These are phyloP conservation scores for Melanostoma scalare DNA, from an alignment of 2,888 invertebrate species.

Conservation along the genomic window DNA sequence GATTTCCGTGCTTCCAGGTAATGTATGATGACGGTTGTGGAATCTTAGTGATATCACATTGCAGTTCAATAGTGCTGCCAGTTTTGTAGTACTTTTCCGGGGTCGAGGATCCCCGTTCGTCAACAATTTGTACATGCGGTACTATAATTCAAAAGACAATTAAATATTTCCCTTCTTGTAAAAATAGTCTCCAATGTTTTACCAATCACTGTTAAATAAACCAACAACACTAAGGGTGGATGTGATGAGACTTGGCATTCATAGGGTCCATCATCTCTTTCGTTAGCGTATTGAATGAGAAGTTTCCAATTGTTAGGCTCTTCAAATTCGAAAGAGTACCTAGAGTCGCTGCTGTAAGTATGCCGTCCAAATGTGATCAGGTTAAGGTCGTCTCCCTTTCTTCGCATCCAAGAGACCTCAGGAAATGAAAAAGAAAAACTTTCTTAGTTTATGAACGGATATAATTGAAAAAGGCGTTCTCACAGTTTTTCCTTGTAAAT, in stretches of 20 bases:
- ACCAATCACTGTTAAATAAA: slow-evolving; percentile 89
- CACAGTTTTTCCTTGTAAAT: slow-evolving; percentile 88
- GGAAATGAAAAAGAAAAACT: slow-evolving; percentile 31
- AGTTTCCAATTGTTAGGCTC: slow-evolving; percentile 91
- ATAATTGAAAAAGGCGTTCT: slow-evolving; percentile 71
- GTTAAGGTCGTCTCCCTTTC: slow-evolving; percentile 86
- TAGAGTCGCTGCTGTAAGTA: slow-evolving; percentile 86
- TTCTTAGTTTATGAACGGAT: not conserved
- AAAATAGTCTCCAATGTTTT: slow-evolving; percentile 79
- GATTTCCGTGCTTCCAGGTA: slow-evolving; percentile 89
- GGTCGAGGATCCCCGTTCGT: slow-evolving; percentile 89
- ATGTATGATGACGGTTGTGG: slow-evolving; percentile 90
- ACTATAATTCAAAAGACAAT: slow-evolving; percentile 83
- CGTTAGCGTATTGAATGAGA: slow-evolving; percentile 88
- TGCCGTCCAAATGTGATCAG: slow-evolving; percentile 87
- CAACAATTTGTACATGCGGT: slow-evolving; percentile 91
- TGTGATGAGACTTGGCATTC: slow-evolving; percentile 92
- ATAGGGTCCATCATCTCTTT: slow-evolving; percentile 89
- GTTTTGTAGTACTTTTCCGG: slow-evolving; percentile 92
- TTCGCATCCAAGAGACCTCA: slow-evolving; percentile 88
- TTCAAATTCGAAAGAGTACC: slow-evolving; percentile 87
- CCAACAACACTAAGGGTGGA: slow-evolving; percentile 87
- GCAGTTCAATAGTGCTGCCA: slow-evolving; percentile 91
- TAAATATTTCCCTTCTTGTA: not conserved
- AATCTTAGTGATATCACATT: slow-evolving; percentile 91